These are phyloP conservation scores for Sericinus montela DNA, from an alignment of 2,888 invertebrate species.

Conservation along the genomic window DNA sequence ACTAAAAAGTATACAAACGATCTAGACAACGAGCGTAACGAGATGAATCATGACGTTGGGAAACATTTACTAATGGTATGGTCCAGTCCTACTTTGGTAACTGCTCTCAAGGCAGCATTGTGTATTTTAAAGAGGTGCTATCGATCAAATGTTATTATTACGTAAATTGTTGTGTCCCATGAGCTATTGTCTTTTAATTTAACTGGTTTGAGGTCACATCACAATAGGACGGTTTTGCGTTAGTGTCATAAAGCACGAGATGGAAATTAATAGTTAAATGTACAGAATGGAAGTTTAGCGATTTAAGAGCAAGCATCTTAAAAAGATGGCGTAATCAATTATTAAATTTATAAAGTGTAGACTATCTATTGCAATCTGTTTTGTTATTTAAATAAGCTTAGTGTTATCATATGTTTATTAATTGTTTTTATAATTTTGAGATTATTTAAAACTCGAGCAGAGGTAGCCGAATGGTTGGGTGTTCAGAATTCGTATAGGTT, in stretches of 20 bases:
- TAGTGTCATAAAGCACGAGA: background rate
- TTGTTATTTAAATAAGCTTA: too few species aligned
- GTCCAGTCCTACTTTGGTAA: conserved; percentile 50
- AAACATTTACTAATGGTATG: conserved; percentile 46
- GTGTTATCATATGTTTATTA: too few species aligned
- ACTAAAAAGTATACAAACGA: conserved; percentile 33
- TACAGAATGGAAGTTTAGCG: too few species aligned
- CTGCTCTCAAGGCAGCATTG: conserved; percentile 34
- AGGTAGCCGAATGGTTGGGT: too few species aligned
- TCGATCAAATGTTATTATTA: conserved; percentile 44
- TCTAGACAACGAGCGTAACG: conserved; percentile 38
- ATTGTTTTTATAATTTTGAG: too few species aligned
- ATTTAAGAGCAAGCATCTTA: too few species aligned
- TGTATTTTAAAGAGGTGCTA: conserved; percentile 48
- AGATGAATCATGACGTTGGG: conserved; percentile 61
- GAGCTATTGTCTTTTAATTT: conserved; percentile 36
- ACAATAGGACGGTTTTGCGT: background rate
- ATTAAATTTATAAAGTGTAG: too few species aligned
- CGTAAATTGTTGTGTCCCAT: conserved; percentile 31
- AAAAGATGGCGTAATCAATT: too few species aligned
- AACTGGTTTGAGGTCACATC: conserved; percentile 3
- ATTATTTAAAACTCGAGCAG: too few species aligned
- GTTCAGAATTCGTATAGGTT: too few species aligned
- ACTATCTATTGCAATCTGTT: too few species aligned
- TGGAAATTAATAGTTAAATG: too few species aligned